These are phyloP conservation scores for Epirrhoe tristata DNA, from an alignment of 2,888 invertebrate species.

Conservation along the genomic window DNA sequence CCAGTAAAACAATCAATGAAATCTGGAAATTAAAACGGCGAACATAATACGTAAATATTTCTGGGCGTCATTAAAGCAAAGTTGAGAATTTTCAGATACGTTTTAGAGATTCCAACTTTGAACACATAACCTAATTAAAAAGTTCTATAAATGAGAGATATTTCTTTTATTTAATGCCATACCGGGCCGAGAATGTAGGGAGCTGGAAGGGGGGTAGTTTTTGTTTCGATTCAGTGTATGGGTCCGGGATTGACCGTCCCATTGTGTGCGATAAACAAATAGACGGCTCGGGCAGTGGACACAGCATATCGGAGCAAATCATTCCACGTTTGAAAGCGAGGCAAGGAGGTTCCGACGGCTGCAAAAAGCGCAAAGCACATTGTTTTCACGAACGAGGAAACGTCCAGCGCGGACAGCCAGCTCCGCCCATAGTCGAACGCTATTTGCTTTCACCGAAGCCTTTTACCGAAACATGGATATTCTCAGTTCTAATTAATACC, in stretches of 20 bases:
- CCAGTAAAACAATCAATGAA: conserved; percentile 3
- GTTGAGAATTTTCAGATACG: conserved; percentile 54
- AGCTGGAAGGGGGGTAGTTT: conserved; percentile 33
- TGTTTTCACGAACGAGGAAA: conserved; percentile 74
- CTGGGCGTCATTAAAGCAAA: conserved; percentile 49
- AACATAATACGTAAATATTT: conserved; percentile 16
- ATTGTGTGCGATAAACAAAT: conserved; percentile 58
- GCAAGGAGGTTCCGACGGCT: conserved; percentile 64
- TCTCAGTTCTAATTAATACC: conserved; percentile 46
- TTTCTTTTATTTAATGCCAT: conserved; percentile 38
- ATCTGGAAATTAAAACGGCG: conserved; percentile 4
- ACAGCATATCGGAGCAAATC: conserved; percentile 67
- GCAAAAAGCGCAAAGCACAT: conserved; percentile 77
- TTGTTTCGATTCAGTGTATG: conserved; percentile 44
- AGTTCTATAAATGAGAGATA: conserved; percentile 53
- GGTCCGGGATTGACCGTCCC: conserved; percentile 49
- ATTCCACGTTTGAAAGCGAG: conserved; percentile 66
- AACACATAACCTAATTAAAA: conserved; percentile 57
- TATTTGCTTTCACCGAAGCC: conserved; percentile 69
- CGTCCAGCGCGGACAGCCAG: conserved; percentile 63
- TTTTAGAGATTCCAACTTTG: conserved; percentile 49
- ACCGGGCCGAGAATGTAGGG: conserved; percentile 23
- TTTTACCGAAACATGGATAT: conserved; percentile 59
- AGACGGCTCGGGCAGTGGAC: conserved; percentile 52
- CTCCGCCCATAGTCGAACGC: conserved; percentile 69